Evolutionary conservation across 2,888 invertebrate genomes (phyloP).

Genomic region (Synergus laeviventris): DNA sequence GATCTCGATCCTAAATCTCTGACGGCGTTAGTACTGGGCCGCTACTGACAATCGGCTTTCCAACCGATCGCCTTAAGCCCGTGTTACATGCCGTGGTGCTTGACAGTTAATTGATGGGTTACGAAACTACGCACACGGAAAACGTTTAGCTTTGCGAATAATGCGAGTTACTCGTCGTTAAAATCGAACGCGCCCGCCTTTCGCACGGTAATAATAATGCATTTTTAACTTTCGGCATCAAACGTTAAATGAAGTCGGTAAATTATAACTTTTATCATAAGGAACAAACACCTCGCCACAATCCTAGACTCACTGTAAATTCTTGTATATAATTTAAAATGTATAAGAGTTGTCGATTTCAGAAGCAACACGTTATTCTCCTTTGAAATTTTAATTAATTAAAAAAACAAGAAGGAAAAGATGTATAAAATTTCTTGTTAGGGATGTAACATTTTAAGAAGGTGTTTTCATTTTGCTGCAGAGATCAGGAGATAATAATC

Average conservation of each 20-base stretch:
- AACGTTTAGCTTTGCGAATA: constrained; percentile 7
- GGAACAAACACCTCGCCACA: not conserved
- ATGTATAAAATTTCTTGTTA: not conserved
- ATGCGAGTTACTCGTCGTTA: constrained; percentile 10
- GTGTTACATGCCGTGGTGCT: constrained; percentile 19
- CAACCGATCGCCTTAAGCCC: constrained; percentile 29
- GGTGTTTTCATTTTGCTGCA: not conserved
- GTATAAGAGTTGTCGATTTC: no score
- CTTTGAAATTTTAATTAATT: no score
- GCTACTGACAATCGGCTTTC: constrained; percentile 31
- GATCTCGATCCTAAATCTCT: constrained; percentile 57
- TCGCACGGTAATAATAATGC: constrained; percentile 16
- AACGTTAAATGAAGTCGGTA: not conserved
- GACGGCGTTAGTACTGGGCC: constrained; percentile 7
- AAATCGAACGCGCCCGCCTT: constrained; percentile 25
- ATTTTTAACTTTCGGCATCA: constrained; percentile 11
- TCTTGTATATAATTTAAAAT: no score
- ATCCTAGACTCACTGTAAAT: not conserved
- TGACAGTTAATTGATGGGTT: constrained; percentile 36
- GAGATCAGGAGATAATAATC: not conserved
- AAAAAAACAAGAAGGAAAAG: no score
- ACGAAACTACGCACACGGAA: constrained; percentile 8
- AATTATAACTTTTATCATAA: constrained; percentile 5
- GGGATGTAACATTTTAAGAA: not conserved
- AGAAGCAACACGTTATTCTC: no score